Base-by-base conservation (phyloP, 2,797 vertebrate genomes). In the Myotis vivesi region DNA sequence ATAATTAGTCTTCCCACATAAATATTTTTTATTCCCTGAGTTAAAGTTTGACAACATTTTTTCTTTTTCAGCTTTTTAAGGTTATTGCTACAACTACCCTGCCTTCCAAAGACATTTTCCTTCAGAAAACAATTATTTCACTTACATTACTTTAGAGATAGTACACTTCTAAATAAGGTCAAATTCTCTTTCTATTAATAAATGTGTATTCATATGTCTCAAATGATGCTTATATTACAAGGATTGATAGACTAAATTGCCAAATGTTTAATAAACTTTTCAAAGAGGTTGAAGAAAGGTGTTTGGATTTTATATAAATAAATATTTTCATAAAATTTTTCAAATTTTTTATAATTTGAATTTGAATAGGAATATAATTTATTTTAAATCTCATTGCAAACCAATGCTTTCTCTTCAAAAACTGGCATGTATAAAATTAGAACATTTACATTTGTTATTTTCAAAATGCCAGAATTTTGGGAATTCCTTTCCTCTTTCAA, bases 391-490 rank as follows among this genome's bases (percentile, higher is more conserved):
- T 81, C 46, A 89, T 28, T 81, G 11, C 28, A 5, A 59, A 22
- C 28, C 51, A 41, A 5, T 75, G 23, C 6, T 81, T 68, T 92
- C 49, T 80, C 23, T 87, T 91, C 49, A 73, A 71, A 92, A 90
- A 68, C 23, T 71, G 59, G 11, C n/a, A 38, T 53, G 3, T 22
- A 86, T 57, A 51, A 95, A 82, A 72, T 51, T 83, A 51, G 5
- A 69, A 75, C 36, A 33, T 25, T 84, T 81, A 83, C 69, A 76
- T 91, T 87, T 93, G 12, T 94, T 89, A 93, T 77, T 87, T 91
- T 81, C 15, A 86, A 93, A 91, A 86, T 95, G 20, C 76, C 76
- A 79, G 36, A 87, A 73, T 71, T 49, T 90, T 69, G 13, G 49
- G 8, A 90, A 92, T 92, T 66, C 5, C 82, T 83, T 81, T 81